These are phyloP conservation scores for Cossypha polioptera DNA, from an alignment of 2,797 vertebrate genomes.

Conservation along the genomic window DNA sequence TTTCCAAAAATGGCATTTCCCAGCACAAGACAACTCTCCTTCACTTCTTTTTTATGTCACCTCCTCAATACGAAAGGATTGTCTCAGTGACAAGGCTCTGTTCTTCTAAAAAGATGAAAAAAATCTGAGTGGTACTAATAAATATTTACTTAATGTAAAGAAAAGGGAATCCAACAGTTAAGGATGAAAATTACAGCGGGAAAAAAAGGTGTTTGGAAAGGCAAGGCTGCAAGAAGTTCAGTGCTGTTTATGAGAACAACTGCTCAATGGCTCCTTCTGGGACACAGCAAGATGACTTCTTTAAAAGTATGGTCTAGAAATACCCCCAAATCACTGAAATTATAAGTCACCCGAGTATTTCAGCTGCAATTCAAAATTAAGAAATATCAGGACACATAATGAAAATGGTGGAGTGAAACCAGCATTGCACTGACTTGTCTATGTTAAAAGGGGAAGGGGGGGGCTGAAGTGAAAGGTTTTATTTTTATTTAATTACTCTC, in stretches of 20 bases:
- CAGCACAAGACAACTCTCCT: slow-evolving; percentile 9
- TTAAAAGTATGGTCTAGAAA: slow-evolving; percentile 25
- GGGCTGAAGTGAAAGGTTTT: slow-evolving; percentile 33
- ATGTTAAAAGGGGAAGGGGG: background rate
- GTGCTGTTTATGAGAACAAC: background rate
- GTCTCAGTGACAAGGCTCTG: background rate
- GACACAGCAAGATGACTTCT: background rate
- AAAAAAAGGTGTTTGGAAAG: background rate
- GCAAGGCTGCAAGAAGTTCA: background rate
- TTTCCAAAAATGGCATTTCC: slow-evolving; percentile 32
- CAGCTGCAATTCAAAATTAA: slow-evolving; percentile 23
- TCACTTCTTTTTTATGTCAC: slow-evolving; percentile 4
- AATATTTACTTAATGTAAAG: slow-evolving; percentile 40
- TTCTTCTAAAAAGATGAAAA: background rate
- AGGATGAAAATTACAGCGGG: background rate
- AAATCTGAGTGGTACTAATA: background rate
- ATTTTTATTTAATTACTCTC: slow-evolving; percentile 52
- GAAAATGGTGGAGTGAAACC: slow-evolving; percentile 23
- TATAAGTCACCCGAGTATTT: slow-evolving; percentile 29
- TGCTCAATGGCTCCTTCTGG: slow-evolving; percentile 38
- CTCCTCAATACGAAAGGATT: background rate
- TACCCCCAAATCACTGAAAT: slow-evolving; percentile 28
- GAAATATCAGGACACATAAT: slow-evolving; percentile 25
- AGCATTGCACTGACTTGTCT: background rate
- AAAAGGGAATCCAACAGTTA: slow-evolving; percentile 13